Conservation (phyloP, 1,140 invertebrate genomes). For the Eriosoma lanigerum region DNA sequence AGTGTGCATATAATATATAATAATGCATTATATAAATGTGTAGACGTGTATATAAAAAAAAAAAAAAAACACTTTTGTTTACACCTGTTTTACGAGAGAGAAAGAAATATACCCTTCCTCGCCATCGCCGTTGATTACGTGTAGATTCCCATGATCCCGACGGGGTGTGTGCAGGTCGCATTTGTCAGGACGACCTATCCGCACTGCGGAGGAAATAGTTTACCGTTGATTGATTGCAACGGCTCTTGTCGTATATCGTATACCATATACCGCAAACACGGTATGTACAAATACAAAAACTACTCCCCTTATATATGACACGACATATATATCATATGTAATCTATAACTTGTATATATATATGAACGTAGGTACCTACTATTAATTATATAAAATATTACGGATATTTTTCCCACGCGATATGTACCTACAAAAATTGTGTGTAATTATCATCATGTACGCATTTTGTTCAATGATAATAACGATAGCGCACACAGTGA, state of each 20-base stretch:
- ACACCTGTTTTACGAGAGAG: slow-evolving; percentile 23
- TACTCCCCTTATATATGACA: background rate
- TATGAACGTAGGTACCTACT: background rate
- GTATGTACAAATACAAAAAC: background rate
- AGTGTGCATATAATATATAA: too few species aligned
- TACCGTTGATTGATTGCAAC: slow-evolving; percentile 48
- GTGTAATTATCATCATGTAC: slow-evolving; percentile 16
- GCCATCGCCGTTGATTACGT: slow-evolving; percentile 22
- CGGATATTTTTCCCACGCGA: slow-evolving; percentile 40
- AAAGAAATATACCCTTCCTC: too few species aligned
- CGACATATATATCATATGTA: too few species aligned
- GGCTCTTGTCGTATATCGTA: too few species aligned
- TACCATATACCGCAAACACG: background rate
- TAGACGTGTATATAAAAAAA: too few species aligned
- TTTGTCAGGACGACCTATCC: slow-evolving; percentile 33
- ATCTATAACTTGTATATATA: background rate
- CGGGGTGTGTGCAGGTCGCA: background rate
- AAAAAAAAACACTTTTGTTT: slow-evolving; percentile 37
- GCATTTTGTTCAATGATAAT: background rate
- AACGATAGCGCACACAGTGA: background rate
- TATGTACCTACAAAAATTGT: background rate
- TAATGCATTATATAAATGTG: too few species aligned
- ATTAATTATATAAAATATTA: background rate
- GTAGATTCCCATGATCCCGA: slow-evolving; percentile 34
- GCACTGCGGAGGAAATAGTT: slow-evolving; percentile 49